Percentiles rank a stretch among this genome's conserved stretches.
Evolutionary conservation across 2,888 invertebrate genomes (phyloP).

Genomic region (Temnothorax rugatulus): DNA sequence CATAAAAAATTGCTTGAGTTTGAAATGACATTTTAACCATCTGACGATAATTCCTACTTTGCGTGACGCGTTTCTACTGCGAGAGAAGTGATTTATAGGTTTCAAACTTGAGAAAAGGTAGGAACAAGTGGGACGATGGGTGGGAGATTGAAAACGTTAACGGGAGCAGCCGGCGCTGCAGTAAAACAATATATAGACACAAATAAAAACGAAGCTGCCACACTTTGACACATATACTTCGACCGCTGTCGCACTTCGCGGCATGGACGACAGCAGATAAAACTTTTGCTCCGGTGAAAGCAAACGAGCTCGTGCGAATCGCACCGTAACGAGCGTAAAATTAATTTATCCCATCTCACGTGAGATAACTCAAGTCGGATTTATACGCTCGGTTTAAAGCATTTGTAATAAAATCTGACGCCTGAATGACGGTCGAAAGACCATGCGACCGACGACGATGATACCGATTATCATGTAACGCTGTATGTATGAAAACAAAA

Average conservation of each 20-base stretch:
- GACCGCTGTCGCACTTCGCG: neutral
- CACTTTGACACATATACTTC: conserved; percentile 38
- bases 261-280: conserved; percentile 17
- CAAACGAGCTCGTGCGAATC: conserved; percentile 11
- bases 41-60: neutral
- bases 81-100: neutral
- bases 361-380: conserved; percentile 52
- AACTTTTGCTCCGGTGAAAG: conserved; percentile 11
- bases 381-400: conserved; percentile 30
- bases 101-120: conserved; percentile 1
- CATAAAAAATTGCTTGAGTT: neutral
- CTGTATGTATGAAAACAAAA: neutral
- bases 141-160: conserved; percentile 31
- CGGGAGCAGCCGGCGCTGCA: neutral
- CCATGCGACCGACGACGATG: too few relatives aligned
- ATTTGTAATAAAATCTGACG: neutral
- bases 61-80: neutral
- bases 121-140: neutral
- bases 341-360: conserved; percentile 53
- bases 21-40: neutral
- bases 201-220: conserved; percentile 33
- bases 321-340: conserved; percentile 32
- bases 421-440: neutral
- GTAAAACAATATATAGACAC: conserved; percentile 22
- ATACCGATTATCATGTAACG: neutral